phyloP scores from a whole-genome alignment of 1,140 invertebrate species.

The Teleopsis dalmanni region DNA sequence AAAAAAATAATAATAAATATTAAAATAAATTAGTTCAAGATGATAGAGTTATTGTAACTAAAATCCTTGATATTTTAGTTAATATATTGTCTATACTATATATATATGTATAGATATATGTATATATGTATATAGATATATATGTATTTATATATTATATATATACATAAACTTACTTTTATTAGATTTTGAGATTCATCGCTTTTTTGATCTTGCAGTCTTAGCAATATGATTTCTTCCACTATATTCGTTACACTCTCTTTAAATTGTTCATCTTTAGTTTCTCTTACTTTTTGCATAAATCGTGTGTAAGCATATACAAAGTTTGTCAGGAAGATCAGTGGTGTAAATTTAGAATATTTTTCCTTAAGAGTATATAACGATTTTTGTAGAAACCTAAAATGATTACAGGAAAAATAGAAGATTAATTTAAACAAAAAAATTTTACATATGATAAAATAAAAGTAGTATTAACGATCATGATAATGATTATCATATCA shows the following conservation, averaged over 20 bases:
- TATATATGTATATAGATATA: no score
- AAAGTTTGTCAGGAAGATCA: conserved; percentile 41
- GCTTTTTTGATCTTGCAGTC: not conserved
- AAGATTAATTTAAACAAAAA: not conserved
- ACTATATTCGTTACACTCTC: no score
- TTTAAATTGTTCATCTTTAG: conserved; percentile 1
- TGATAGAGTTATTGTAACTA: not conserved
- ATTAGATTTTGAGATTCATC: conserved; percentile 34
- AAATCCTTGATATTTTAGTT: not conserved
- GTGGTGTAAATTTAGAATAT: conserved; percentile 41
- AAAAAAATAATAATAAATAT: not conserved
- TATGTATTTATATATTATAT: not conserved
- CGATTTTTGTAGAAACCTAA: conserved; percentile 37
- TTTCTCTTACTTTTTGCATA: conserved; percentile 15
- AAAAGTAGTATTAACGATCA: no score
- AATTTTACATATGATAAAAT: not conserved
- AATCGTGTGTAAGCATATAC: conserved; percentile 33
- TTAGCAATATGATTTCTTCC: not conserved
- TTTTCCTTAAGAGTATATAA: conserved; percentile 30
- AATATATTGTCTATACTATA: not conserved
- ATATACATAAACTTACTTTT: conserved; percentile 20
- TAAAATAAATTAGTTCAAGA: not conserved
- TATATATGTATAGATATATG: no score
- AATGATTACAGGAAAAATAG: not conserved
- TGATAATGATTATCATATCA: no score